Evolutionary conservation across 2,797 vertebrate genomes (phyloP).

Genomic region (Aselliscus stoliczkanus): DNA sequence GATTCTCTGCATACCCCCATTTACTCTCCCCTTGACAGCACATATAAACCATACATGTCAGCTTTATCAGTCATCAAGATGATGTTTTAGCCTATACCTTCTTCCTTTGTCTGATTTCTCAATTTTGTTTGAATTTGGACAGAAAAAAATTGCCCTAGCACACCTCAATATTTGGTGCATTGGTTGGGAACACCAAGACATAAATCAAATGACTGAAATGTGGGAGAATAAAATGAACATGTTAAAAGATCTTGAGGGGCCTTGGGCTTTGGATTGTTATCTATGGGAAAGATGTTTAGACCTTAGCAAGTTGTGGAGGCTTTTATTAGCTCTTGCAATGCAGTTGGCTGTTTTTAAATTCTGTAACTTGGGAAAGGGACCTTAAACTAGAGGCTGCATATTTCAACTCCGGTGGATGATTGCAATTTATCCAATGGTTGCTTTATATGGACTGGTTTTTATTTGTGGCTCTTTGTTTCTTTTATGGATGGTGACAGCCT

Average conservation of each 20-base stretch:
- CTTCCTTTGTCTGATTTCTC: neutral
- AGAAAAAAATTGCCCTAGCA: neutral
- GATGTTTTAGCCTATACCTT: neutral
- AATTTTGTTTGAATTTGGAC: neutral
- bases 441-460: neutral
- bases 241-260: neutral
- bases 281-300: neutral
- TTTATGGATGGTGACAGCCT: neutral
- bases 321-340: neutral
- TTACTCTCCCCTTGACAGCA: neutral
- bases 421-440: neutral
- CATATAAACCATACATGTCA: neutral
- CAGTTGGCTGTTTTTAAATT: neutral
- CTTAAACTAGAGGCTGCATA: neutral
- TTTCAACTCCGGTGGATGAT: neutral
- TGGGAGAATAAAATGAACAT: neutral
- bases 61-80: neutral
- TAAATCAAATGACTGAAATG: neutral
- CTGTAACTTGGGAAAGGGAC: neutral
- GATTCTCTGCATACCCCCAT: neutral
- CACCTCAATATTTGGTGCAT: neutral
- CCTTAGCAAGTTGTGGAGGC: neutral
- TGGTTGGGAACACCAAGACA: neutral
- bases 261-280: neutral
- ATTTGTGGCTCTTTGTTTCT: neutral